Percentiles rank a stretch among this genome's conserved stretches.
phyloP scores from a whole-genome alignment of 2,888 invertebrate genomes.

The Arrhopalites spinosus region DNA sequence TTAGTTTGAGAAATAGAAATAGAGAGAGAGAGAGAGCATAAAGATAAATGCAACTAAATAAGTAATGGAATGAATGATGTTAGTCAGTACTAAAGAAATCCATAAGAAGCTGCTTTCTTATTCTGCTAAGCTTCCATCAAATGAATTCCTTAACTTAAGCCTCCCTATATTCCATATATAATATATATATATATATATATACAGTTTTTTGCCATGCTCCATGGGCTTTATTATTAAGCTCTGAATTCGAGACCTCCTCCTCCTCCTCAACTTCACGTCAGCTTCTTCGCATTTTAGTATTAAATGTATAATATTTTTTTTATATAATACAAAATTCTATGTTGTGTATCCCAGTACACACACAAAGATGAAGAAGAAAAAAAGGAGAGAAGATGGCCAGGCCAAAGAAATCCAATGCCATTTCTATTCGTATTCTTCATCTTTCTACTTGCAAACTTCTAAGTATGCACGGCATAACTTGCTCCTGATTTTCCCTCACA shows the following conservation, averaged over 20 bases:
- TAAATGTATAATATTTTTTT: too few species aligned
- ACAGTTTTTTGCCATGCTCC: not conserved
- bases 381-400: too few species aligned
- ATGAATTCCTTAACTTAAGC: constrained; percentile 20
- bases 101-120: constrained; percentile 26
- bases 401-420: too few species aligned
- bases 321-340: too few species aligned
- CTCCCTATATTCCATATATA: not conserved
- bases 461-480: constrained; percentile 1
- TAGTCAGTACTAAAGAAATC: constrained; percentile 10
- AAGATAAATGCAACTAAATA: constrained; percentile 26
- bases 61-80: constrained; percentile 29
- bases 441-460: not conserved
- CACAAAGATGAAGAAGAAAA: too few species aligned
- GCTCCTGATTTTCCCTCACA: constrained; percentile 3
- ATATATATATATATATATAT: too few species aligned
- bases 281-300: too few species aligned
- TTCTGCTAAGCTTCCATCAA: constrained; percentile 15
- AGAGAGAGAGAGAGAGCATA: not conserved
- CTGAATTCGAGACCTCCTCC: too few species aligned
- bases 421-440: too few species aligned
- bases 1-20: not conserved
- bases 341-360: too few species aligned
- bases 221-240: not conserved
- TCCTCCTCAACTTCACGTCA: too few species aligned